Conservation (phyloP, 2,113 vertebrate genomes). For the Crotalus horridus region DNA sequence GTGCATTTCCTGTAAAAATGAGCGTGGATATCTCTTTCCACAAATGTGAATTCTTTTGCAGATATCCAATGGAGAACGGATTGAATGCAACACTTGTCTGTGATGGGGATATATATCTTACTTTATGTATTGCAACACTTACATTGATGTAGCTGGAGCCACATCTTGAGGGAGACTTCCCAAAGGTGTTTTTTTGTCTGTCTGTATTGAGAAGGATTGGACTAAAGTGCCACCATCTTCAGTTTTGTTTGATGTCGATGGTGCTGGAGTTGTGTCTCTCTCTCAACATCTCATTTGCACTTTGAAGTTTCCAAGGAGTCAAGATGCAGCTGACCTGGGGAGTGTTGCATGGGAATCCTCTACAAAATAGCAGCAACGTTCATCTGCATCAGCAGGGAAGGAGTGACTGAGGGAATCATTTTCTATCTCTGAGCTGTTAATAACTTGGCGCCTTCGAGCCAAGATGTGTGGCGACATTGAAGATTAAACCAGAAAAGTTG, state of each 20-base stretch:
- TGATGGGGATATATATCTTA: neutral
- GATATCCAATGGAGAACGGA: neutral
- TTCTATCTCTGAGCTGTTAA: slow-evolving; percentile 31
- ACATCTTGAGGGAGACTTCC: neutral
- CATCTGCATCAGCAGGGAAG: slow-evolving; percentile 25
- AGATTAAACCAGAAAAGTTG: slow-evolving; percentile 16
- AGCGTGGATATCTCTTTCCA: neutral
- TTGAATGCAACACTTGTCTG: neutral
- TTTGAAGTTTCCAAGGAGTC: neutral
- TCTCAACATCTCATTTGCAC: neutral
- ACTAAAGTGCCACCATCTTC: neutral
- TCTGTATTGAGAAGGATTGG: neutral
- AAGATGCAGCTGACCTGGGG: neutral
- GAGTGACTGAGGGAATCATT: slow-evolving; percentile 27
- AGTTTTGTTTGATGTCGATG: neutral
- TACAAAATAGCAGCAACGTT: slow-evolving; percentile 20
- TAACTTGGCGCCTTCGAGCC: slow-evolving; percentile 21
- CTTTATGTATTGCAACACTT: neutral
- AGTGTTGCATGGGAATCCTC: neutral
- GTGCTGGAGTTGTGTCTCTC: neutral
- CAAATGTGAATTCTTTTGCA: neutral
- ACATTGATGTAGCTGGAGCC: neutral
- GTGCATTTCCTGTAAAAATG: neutral
- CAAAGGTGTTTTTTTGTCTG: neutral
- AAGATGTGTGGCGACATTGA: slow-evolving; percentile 19